These are phyloP conservation scores for Thecophora atra DNA, from an alignment of 2,888 invertebrate genomes.

Conservation along the genomic window DNA sequence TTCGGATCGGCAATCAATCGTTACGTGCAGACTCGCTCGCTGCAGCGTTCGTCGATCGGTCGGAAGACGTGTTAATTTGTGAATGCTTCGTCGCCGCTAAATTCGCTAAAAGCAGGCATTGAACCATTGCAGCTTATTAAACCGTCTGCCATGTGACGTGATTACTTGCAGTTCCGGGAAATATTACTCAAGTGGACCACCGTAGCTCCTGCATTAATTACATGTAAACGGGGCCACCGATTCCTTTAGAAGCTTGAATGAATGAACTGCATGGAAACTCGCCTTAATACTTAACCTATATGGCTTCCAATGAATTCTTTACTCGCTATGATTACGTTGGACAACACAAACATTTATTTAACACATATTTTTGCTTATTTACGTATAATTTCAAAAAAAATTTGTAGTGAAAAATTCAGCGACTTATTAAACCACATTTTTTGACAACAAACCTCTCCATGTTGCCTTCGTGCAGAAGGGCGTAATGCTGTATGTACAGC, in stretches of 20 bases:
- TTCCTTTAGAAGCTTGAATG: background rate
- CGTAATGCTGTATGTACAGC: constrained; percentile 49
- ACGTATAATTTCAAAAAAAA: background rate
- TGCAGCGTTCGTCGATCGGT: background rate
- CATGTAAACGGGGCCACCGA: background rate
- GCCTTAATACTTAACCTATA: too few species aligned
- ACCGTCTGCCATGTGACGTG: background rate
- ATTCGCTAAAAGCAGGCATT: background rate
- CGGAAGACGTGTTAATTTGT: constrained; percentile 23
- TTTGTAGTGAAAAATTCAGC: background rate
- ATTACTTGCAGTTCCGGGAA: background rate
- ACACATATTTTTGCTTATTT: too few species aligned
- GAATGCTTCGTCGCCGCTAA: background rate
- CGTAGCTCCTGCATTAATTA: background rate
- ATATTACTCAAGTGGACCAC: background rate
- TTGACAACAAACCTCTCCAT: background rate
- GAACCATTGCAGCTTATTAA: background rate
- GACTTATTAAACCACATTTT: background rate
- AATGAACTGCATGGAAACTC: background rate
- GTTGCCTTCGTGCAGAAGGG: constrained; percentile 34
- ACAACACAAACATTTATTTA: constrained; percentile 15
- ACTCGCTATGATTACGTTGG: background rate
- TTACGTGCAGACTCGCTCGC: background rate
- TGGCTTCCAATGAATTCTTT: too few species aligned
- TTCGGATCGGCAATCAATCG: background rate